Evolutionary conservation across 2,888 invertebrate species (phyloP).

Genomic region (Drosophila nigricruria): DNA sequence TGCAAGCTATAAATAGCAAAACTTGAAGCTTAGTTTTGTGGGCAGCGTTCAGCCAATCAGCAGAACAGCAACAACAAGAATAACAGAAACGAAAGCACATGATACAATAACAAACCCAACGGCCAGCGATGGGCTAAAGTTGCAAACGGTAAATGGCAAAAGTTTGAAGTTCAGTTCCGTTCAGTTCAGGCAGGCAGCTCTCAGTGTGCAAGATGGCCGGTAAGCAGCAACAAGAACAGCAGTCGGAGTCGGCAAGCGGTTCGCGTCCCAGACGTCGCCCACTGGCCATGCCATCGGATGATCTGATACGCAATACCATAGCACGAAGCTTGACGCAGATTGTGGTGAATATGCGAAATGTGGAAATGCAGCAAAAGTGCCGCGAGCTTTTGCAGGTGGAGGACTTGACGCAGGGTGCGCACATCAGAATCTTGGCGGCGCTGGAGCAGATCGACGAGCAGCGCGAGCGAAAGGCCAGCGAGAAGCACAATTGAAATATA

Average conservation of each 20-base stretch:
- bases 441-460: slow-evolving; percentile 55
- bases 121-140: slow-evolving; percentile 3
- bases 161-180: slow-evolving; percentile 7
- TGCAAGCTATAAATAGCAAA: not conserved
- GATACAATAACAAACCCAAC: not conserved
- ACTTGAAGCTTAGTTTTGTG: not conserved
- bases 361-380: slow-evolving; percentile 45
- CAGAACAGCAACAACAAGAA: not conserved
- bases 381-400: slow-evolving; percentile 59
- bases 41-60: not conserved
- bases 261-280: slow-evolving; percentile 7
- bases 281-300: slow-evolving; percentile 53
- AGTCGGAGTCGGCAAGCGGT: not conserved
- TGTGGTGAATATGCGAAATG: slow-evolving; percentile 64
- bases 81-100: too few species aligned
- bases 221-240: slow-evolving; percentile 4
- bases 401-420: slow-evolving; percentile 53
- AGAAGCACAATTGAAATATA: slow-evolving; percentile 12
- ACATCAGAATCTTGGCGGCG: slow-evolving; percentile 46
- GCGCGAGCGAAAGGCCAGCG: slow-evolving; percentile 20
- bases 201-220: slow-evolving; percentile 27
- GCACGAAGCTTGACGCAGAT: slow-evolving; percentile 70
- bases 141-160: slow-evolving; percentile 18
- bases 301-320: slow-evolving; percentile 61
- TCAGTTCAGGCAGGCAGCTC: not conserved